Conservation (phyloP, 1,140 invertebrate species). For the Eriocheir sinensis region DNA sequence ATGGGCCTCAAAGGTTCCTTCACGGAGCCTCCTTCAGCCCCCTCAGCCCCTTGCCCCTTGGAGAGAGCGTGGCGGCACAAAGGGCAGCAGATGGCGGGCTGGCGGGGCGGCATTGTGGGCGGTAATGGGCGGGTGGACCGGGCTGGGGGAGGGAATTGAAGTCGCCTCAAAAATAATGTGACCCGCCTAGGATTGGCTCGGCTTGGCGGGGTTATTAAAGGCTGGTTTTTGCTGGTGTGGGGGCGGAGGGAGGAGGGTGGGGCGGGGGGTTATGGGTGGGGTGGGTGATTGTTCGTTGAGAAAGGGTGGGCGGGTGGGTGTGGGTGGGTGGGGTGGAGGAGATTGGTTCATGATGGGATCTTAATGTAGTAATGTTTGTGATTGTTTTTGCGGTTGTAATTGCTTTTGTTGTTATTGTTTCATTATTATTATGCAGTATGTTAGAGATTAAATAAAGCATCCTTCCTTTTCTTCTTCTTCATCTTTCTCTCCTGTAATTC, state of each 20-base stretch:
- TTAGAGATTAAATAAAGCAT: too few relatives aligned
- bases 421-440: too few relatives aligned
- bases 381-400: too few relatives aligned
- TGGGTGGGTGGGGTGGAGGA: not conserved
- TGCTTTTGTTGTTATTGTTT: too few relatives aligned
- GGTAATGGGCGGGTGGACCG: not conserved
- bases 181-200: not conserved
- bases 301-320: not conserved
- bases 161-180: conserved; percentile 11
- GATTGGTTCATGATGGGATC: too few relatives aligned
- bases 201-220: not conserved
- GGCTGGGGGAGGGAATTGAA: not conserved
- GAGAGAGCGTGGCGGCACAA: not conserved
- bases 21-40: not conserved
- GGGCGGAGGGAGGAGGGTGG: not conserved
- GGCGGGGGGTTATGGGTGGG: not conserved
- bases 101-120: not conserved
- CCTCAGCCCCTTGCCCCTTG: not conserved
- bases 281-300: not conserved
- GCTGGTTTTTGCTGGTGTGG: not conserved
- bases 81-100: not conserved
- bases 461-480: too few relatives aligned
- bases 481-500: too few relatives aligned
- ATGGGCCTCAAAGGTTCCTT: not conserved
- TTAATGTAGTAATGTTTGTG: too few relatives aligned